Evolutionary conservation across 2,888 invertebrate species (phyloP), one percentile per base, ranked within the genome.

Genomic region (Pterostichus madidus): DNA sequence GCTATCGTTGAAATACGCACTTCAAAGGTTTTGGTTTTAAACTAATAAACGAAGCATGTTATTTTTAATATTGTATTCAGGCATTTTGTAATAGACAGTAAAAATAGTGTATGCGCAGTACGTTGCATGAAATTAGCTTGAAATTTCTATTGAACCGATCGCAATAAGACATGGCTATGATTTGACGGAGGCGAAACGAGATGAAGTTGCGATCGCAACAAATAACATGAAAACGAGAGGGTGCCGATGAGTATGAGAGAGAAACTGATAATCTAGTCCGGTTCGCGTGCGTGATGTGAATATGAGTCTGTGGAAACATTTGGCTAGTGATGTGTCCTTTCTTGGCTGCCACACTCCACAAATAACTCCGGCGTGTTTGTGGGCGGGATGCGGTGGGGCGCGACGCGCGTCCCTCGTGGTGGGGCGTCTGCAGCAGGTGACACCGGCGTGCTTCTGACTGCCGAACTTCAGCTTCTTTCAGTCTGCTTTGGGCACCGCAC

Each of bases 311-410:
- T 83, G 76, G 76, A 84, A 81, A 79, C 81, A 75, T 83, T 83
- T 68, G 80, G 56, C 78, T 85, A 84, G 84, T 85, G 84, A 89
- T 90, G 89, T 91, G 92, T 91, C 92, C 92, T 92, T 93, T 92
- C 92, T 92, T 92, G 92, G 92, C 89, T 91, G 84, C 86, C 85
- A 90, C 91, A 89, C 89, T 89, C 92, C 91, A 91, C 91, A 92
- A 92, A 92, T 92, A 92, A 91, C 86, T 85, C 84, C 75, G 89
- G 87, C 44, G 56, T 78, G 64, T 15, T 76, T 68, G 83, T 73
- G 84, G 83, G 84, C 71, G 79, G 80, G 78, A 68, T 77, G 82
- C 73, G 46, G 64, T 73, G 83, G 83, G 73, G 59, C 83, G 49
- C 64, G 56, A 56, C 32, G 56, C 61, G 32, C 77, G 78, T 71